phyloP scores from a whole-genome alignment of 2,113 vertebrate genomes.

The Gavialis gangeticus region DNA sequence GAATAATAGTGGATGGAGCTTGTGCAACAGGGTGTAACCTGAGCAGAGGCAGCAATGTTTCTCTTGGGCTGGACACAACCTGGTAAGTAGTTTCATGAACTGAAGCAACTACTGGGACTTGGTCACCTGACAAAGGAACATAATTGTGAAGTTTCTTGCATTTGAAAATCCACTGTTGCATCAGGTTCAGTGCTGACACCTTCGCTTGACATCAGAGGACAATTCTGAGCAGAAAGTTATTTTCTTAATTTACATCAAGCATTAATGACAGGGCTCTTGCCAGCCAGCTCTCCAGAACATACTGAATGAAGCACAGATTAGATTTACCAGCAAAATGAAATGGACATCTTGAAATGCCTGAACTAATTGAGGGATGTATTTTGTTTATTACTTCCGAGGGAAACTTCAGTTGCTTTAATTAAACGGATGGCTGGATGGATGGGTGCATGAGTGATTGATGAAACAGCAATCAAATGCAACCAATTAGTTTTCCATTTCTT shows the following conservation, averaged over 20 bases:
- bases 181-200: not conserved
- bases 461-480: constrained; percentile 35
- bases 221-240: not conserved
- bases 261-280: constrained; percentile 43
- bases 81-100: not conserved
- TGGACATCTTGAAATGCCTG: constrained; percentile 49
- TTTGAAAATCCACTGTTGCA: not conserved
- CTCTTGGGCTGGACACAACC: not conserved
- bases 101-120: not conserved
- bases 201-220: constrained; percentile 1
- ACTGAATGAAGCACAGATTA: constrained; percentile 47
- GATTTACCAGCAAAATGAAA: constrained; percentile 69
- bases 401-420: constrained; percentile 63
- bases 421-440: constrained; percentile 46
- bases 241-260: constrained; percentile 37
- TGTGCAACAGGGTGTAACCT: not conserved
- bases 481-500: constrained; percentile 72
- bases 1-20: not conserved
- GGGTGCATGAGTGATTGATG: constrained; percentile 34
- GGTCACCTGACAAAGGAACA: not conserved
- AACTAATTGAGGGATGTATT: constrained; percentile 68
- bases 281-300: constrained; percentile 20
- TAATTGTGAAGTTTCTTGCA: not conserved
- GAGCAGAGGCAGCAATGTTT: not conserved
- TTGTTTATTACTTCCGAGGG: constrained; percentile 63